Conservation (phyloP, 2,888 invertebrate species). For the Ophraella communa region DNA sequence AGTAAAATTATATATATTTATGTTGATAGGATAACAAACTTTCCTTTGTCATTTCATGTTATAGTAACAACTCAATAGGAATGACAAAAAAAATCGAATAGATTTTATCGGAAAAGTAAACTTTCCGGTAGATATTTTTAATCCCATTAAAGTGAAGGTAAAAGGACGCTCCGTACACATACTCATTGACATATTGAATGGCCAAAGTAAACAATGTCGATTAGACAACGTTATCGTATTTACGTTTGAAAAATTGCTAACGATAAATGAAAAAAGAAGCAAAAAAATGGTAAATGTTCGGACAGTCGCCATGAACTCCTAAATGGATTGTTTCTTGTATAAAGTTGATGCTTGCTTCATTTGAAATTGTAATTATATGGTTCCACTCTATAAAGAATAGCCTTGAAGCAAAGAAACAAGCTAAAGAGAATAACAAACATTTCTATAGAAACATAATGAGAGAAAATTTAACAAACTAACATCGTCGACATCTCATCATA, state of each 20-base stretch:
- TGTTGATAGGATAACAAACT: too few relatives aligned
- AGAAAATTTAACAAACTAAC: conserved; percentile 20
- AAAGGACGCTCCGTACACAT: conserved; percentile 11
- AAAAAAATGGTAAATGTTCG: neutral
- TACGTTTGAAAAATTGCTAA: neutral
- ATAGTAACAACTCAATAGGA: neutral
- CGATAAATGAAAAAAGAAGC: neutral
- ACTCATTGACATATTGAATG: conserved; percentile 17
- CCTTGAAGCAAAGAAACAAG: neutral
- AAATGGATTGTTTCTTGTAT: neutral
- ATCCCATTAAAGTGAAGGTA: conserved; percentile 19
- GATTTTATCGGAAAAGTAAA: neutral
- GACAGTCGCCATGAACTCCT: neutral
- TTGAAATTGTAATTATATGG: too few relatives aligned
- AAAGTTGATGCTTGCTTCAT: neutral
- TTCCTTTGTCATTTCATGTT: too few relatives aligned
- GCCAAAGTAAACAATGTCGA: conserved; percentile 10
- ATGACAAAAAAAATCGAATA: neutral
- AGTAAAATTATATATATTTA: too few relatives aligned
- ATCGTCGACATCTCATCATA: conserved; percentile 20
- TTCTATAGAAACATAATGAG: conserved; percentile 16
- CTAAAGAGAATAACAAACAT: conserved; percentile 1
- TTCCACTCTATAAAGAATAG: too few relatives aligned
- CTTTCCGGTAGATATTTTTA: neutral
- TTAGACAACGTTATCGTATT: conserved; percentile 2